Evolutionary conservation across 2,888 invertebrate species (phyloP), one percentile per base, ranked within the genome.

Genomic region (Gisinianus flammeolus): DNA sequence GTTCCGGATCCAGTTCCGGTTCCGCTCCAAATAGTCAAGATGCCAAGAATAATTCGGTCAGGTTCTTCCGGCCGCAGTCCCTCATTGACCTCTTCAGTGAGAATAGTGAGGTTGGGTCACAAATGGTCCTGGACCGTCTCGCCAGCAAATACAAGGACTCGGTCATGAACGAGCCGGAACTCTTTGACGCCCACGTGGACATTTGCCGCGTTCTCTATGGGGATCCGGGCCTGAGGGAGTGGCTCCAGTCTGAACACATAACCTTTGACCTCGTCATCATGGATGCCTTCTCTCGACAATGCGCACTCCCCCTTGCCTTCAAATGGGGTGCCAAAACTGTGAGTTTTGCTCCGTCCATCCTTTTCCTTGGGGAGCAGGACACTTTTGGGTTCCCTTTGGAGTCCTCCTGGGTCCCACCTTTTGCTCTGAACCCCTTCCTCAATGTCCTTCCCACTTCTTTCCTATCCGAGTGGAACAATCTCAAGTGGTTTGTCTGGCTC

Each of bases 251-350:
- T 3, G 24, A 24, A 12, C n/a, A n/a, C n/a, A n/a, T n/a, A n/a
- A 5, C 22, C 26, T 72, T 72, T 44, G 56, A 72, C 56, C 52
- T 72, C 16, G 2, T 72, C n/a, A 31, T 72, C n/a, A 54, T 72
- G 2, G 72, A 72, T 26, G 3, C 30, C 16, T 28, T 56, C 22
- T 16, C 28, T 1, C 54, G 22, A 28, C 26, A 72, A n/a, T 72
- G 72, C 33, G 58, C 6, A 4, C 26, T 72, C 2, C 58, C 58
- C 10, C 16, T 72, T 2, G 58, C 28, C 8, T 26, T 56, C 28
- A 58, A 44, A 44, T 72, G 24, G 10, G 28, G 28, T 5, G 72
- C 72, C 10, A 72, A 72, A 33, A 10, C n/a, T 1, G 33, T 72
- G 6, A 6, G 30, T 2, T 72, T 72, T n/a, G 5, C n/a, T 2